A percentile compares a stretch with the other conserved stretches of the same genome.
Evolutionary conservation across 2,797 vertebrate species (phyloP).

Genomic region (Limnodromus scolopaceus): DNA sequence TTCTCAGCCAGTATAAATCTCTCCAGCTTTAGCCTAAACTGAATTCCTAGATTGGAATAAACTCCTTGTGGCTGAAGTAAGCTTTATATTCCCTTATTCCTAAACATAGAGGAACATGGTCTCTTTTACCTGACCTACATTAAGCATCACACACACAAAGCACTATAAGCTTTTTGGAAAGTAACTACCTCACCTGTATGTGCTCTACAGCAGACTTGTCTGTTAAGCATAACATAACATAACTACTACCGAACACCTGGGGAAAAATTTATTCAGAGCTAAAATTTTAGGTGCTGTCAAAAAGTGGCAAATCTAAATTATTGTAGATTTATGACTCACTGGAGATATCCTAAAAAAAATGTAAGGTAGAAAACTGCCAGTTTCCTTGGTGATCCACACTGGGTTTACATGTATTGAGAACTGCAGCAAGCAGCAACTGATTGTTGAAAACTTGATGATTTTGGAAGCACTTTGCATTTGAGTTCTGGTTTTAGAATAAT

Average conservation of each 20-base stretch:
- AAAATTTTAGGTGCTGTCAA: background rate
- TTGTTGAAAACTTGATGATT: background rate
- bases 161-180: background rate
- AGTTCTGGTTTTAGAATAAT: background rate
- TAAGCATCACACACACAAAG: background rate
- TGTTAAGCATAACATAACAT: background rate
- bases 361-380: background rate
- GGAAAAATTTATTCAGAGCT: background rate
- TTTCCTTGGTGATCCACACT: background rate
- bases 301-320: background rate
- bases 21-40: slow-evolving; percentile 26
- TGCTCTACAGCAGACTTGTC: background rate
- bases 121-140: background rate
- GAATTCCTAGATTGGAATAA: slow-evolving; percentile 20
- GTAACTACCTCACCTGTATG: background rate
- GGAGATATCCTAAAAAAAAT: background rate
- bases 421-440: background rate
- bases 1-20: slow-evolving; percentile 42
- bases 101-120: background rate
- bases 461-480: background rate
- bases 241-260: background rate
- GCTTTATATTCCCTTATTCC: background rate
- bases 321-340: background rate
- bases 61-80: background rate
- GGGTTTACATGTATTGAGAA: background rate